Base-by-base conservation (phyloP, 2,888 invertebrate genomes). In the Macaria liturata region DNA sequence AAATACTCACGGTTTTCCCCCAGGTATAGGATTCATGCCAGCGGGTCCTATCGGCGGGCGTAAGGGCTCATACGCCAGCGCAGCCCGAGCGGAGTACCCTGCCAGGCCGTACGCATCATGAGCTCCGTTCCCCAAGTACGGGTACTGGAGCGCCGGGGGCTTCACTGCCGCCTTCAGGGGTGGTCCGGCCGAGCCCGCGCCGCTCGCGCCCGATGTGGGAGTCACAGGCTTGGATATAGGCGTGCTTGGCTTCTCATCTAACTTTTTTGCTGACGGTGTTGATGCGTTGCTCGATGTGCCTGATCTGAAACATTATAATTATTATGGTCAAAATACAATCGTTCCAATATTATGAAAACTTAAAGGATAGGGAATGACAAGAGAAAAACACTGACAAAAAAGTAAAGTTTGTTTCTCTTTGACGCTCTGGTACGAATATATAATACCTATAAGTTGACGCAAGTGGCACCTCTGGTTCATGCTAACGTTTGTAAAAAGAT, bases 241-340 rank as follows among this genome's bases (percentile, higher is more conserved):
- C 34, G 98, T 98, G 64, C 96, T 95, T 7, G 98, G 97, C 84
- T 97, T 97, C 75, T 97, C 97, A 82, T 96, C 96, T 83, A 96
- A 90, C 83, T 97, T 96, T 84, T 96, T 96, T 65, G 96, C 96
- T 59, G 97, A 97, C 1, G 97, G 97, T 39, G 97, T 97, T 71
- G 97, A 97, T n/a, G 97, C 97, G 81, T 97, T 97, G 74, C 97
- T 97, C 61, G 97, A 97, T 42, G 97, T 96, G 48, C 97, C 97
- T 69, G 97, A 97, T 75, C 97, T 93, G 59, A 45, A 68, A 66
- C 48, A 57, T 49, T 47, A 48, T 20, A 66, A 66, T 57, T 49
- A 52, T 40, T 37, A 37, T 20, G 20, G 20, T 20, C 20, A 20
- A 20, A 20, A 20, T 20, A 20, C 20, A 20, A 20, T 20, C 20